Evolutionary conservation across 2,888 invertebrate genomes (phyloP).

Genomic region (Cybosia mesomella): DNA sequence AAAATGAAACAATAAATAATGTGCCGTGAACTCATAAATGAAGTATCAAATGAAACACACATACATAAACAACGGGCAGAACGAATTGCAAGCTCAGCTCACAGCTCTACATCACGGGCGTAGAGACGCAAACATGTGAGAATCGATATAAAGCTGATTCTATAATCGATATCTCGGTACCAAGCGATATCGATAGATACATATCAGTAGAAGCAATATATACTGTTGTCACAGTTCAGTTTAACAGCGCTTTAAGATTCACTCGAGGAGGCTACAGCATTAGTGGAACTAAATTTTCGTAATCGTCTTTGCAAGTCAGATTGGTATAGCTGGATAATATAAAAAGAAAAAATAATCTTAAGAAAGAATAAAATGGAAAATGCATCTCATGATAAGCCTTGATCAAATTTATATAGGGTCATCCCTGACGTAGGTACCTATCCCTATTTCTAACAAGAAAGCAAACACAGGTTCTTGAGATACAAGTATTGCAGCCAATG

Average conservation of each 20-base stretch:
- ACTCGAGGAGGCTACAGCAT: constrained; percentile 42
- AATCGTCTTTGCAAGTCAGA: constrained; percentile 27
- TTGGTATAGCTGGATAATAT: too few species aligned
- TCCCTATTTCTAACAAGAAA: too few species aligned
- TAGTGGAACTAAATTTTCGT: constrained; percentile 42
- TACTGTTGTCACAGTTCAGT: constrained; percentile 65
- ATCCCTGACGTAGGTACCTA: too few species aligned
- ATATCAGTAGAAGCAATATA: constrained; percentile 53
- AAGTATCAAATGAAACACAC: constrained; percentile 58
- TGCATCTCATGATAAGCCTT: too few species aligned
- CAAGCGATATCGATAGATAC: constrained; percentile 54
- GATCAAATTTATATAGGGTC: too few species aligned
- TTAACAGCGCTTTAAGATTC: constrained; percentile 57
- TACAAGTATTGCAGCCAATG: too few species aligned
- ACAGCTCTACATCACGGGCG: constrained; percentile 70
- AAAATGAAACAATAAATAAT: constrained; percentile 50
- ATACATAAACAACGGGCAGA: constrained; percentile 65
- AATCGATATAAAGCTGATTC: constrained; percentile 61
- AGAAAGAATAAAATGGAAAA: too few species aligned
- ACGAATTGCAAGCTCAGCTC: constrained; percentile 71
- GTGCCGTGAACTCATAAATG: constrained; percentile 49
- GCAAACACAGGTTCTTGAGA: too few species aligned
- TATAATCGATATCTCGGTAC: constrained; percentile 34
- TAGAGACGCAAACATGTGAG: constrained; percentile 63
- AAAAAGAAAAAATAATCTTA: too few species aligned